Percentiles rank a stretch among this genome's conserved stretches.
These are phyloP conservation scores for Malacoraja senta DNA, from an alignment of 2,797 vertebrate species.

Conservation along the genomic window DNA sequence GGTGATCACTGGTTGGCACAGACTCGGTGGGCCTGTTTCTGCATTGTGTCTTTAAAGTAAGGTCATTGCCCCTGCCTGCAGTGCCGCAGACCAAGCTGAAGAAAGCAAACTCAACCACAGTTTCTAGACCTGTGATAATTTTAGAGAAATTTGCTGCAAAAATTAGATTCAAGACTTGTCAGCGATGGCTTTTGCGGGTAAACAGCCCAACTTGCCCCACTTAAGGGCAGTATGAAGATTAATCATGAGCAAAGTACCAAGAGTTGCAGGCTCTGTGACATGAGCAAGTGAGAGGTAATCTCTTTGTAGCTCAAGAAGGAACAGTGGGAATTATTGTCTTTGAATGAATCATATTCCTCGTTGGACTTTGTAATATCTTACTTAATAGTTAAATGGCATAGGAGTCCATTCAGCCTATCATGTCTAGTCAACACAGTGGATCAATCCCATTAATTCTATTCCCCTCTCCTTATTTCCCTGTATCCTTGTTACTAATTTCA, in stretches of 20 bases:
- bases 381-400: too few relatives aligned
- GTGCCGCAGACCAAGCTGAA: background rate
- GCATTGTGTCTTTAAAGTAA: too few relatives aligned
- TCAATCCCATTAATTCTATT: too few relatives aligned
- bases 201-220: background rate
- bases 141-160: background rate
- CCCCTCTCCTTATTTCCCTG: too few relatives aligned
- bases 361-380: background rate
- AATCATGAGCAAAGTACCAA: background rate
- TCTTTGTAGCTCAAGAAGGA: background rate
- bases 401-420: too few relatives aligned
- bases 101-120: background rate
- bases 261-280: background rate
- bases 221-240: background rate
- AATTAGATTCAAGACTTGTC: background rate
- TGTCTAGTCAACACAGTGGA: too few relatives aligned
- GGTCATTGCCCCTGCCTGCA: background rate
- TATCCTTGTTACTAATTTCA: too few relatives aligned
- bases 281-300: background rate
- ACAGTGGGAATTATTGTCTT: background rate
- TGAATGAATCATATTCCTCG: background rate
- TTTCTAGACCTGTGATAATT: background rate
- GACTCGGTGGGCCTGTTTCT: too few relatives aligned
- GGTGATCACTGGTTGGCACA: too few relatives aligned
- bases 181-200: background rate